Conservation (phyloP, 1,140 invertebrate genomes). For the Monochamus saltuarius region DNA sequence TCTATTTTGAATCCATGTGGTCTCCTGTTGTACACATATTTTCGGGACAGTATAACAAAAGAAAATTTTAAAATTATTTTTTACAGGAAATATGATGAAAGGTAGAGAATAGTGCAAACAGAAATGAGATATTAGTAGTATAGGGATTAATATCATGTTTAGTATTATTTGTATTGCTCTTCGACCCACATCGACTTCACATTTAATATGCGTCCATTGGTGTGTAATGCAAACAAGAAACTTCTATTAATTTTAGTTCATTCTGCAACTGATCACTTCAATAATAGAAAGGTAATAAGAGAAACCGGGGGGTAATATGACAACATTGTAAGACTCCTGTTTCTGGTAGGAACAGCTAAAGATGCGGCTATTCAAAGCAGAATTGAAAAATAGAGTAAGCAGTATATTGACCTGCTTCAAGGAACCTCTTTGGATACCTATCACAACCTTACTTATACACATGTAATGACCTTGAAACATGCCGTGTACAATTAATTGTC, state of each 20-base stretch:
- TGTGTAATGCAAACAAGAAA: conserved; percentile 18
- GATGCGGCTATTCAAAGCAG: conserved; percentile 49
- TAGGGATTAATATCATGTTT: too few relatives aligned
- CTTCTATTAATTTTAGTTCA: conserved; percentile 66
- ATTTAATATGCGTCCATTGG: background rate
- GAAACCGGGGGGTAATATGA: conserved; percentile 63
- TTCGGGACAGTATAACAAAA: too few relatives aligned
- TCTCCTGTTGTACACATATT: too few relatives aligned
- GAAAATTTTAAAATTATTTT: too few relatives aligned
- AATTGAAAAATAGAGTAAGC: conserved; percentile 61
- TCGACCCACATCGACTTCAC: background rate
- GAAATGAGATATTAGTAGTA: too few relatives aligned
- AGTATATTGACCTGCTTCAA: conserved; percentile 71
- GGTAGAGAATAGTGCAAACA: too few relatives aligned
- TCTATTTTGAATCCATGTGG: too few relatives aligned
- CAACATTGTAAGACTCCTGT: conserved; percentile 55
- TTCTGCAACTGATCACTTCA: conserved; percentile 63
- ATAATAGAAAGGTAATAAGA: conserved; percentile 62
- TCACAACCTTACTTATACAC: conserved; percentile 83
- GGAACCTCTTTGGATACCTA: conserved; percentile 77
- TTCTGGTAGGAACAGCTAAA: conserved; percentile 65
- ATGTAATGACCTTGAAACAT: conserved; percentile 81
- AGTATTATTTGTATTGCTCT: too few relatives aligned
- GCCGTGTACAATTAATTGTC: conserved; percentile 66
- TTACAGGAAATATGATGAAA: too few relatives aligned